Base-by-base conservation (phyloP, 35 echinoderm and acorn worm genomes). In the Apostichopus californicus region DNA sequence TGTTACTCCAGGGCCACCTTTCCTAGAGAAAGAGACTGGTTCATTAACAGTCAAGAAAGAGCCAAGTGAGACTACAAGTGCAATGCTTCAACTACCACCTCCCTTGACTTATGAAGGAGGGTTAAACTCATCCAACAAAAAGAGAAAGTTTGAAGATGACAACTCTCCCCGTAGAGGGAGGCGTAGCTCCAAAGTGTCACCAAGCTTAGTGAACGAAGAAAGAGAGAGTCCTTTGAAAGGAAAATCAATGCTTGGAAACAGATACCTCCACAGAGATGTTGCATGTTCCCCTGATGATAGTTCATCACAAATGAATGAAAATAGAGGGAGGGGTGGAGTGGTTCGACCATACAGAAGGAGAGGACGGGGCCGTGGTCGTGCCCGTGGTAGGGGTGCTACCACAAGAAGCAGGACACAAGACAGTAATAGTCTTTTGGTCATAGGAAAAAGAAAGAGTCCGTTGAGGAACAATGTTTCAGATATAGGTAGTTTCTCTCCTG, bases 401-500 rank as follows among this genome's bases (percentile, higher is more conserved):
- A 66, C 63, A 64, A 89, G 86, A 26, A 53, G 60, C 18, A 89
- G 22, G 86, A 15, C 46, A 24, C 83, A 24, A 8, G 81, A 59
- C 15, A 89, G n/a, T 60, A 52, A 64, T 68, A 23, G 26, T 6
- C 63, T 89, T 60, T 22, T 60, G 15, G 6, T 89, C 9, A 57
- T 66, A 18, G 86, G 86, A 12, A 89, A 89, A 64, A 89, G 86
- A 14, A 89, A 89, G 15, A 89, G 86, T 46, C 86, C 86, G 54
- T n/a, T 89, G 24, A 89, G 86, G 24, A 52, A 66, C 57, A 26
- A 89, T 73, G 5, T 73, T 17, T 9, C n/a, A 53, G 12, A 2
- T 54, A n/a, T 15, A 28, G 26, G 18, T 25, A n/a, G 20, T 18
- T 54, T 17, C 24, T 54, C 86, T 89, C 8, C 52, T 1, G 26